These are phyloP conservation scores for Rallus limicola DNA, from an alignment of 2,113 vertebrate genomes.

Conservation along the genomic window DNA sequence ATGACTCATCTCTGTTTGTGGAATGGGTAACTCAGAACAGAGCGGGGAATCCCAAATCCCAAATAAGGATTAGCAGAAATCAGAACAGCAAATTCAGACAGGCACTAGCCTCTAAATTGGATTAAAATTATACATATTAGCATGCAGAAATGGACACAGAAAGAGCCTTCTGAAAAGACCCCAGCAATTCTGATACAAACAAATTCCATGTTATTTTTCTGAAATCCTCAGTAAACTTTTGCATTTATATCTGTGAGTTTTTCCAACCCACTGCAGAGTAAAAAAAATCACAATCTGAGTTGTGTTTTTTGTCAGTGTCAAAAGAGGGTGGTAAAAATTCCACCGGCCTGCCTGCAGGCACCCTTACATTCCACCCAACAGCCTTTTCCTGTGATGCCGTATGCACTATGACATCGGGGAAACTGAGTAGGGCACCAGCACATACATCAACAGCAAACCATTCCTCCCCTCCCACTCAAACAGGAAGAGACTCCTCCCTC, in stretches of 20 bases:
- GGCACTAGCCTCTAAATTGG: neutral
- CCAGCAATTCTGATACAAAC: neutral
- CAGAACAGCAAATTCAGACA: neutral
- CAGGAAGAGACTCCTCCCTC: neutral
- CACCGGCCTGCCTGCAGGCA: neutral
- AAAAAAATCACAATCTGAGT: neutral
- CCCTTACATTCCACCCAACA: neutral
- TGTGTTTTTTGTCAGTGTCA: neutral
- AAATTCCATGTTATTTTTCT: neutral
- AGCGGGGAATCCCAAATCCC: neutral
- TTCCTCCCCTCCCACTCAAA: neutral
- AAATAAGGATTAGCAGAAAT: neutral
- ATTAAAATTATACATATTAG: neutral
- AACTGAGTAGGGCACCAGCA: neutral
- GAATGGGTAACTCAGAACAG: neutral
- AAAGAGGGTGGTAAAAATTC: neutral
- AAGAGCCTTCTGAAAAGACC: neutral
- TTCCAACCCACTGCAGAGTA: neutral
- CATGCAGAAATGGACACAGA: neutral
- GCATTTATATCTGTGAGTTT: neutral
- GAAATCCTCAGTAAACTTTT: neutral
- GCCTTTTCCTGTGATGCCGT: neutral
- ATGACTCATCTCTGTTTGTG: neutral
- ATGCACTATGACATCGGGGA: fast-evolving
- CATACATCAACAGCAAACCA: neutral